Conservation (phyloP, 2,797 vertebrate genomes). For the Gallinago solitaria region DNA sequence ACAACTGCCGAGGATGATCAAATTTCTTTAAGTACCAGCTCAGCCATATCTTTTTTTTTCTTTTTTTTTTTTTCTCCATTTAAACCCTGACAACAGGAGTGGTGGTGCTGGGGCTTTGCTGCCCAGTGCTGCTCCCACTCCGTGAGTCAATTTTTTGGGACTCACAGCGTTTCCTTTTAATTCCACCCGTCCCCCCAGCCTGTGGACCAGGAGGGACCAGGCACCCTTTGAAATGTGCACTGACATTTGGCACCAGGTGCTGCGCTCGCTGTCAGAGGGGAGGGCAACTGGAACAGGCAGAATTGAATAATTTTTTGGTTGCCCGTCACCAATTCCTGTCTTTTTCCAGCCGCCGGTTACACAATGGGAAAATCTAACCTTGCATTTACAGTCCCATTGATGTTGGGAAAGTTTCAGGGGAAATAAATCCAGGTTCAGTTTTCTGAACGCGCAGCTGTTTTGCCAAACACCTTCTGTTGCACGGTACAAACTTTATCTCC, state of each 20-base stretch:
- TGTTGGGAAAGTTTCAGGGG: not conserved
- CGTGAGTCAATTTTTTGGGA: not conserved
- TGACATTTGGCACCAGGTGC: not conserved
- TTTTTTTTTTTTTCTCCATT: not conserved
- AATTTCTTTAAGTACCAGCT: not conserved
- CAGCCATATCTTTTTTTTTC: not conserved
- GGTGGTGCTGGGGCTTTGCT: not conserved
- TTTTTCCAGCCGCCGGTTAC: not conserved
- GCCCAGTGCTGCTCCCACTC: not conserved
- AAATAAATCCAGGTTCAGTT: not conserved
- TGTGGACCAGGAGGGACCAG: not conserved
- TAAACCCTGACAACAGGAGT: not conserved
- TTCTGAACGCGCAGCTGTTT: not conserved
- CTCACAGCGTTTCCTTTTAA: not conserved
- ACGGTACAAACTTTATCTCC: not conserved
- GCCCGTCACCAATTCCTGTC: not conserved
- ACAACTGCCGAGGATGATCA: not conserved
- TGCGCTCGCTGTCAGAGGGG: not conserved
- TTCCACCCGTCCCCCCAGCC: not conserved
- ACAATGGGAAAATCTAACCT: not conserved
- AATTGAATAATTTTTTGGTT: rapidly evolving
- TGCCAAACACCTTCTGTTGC: not conserved
- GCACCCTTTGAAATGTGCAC: not conserved
- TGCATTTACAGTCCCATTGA: not conserved
- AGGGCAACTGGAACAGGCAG: not conserved